Conservation (phyloP, 2,113 vertebrate species). For the Pavo muticus region DNA sequence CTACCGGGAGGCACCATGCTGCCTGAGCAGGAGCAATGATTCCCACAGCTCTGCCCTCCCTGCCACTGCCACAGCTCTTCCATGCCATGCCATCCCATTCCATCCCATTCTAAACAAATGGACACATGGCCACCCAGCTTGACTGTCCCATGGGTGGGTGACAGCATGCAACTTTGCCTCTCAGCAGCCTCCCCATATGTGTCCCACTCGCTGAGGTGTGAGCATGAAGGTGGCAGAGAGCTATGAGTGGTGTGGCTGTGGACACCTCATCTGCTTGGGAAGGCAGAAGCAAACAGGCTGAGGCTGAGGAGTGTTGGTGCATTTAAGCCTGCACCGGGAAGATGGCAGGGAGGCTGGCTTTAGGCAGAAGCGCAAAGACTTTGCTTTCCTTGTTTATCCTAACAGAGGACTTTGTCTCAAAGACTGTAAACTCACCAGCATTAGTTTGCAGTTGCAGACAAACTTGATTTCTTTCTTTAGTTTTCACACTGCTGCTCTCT, state of each 20-base stretch:
- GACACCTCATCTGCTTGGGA: conserved; percentile 55
- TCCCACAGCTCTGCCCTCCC: background rate
- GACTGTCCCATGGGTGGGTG: background rate
- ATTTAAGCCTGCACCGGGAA: conserved; percentile 42
- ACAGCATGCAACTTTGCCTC: background rate
- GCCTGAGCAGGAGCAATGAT: accelerated
- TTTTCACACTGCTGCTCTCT: background rate
- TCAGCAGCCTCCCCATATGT: background rate
- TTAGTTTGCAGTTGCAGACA: conserved; percentile 36
- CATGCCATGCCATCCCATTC: accelerated
- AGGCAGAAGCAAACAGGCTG: conserved; percentile 30
- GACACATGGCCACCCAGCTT: accelerated
- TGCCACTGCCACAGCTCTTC: background rate
- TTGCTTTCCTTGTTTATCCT: conserved; percentile 7
- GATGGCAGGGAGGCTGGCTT: conserved; percentile 58
- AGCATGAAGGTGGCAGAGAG: conserved; percentile 63
- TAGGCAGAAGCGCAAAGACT: conserved; percentile 1
- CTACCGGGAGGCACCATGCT: background rate
- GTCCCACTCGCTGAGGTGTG: conserved; percentile 39
- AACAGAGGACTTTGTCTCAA: conserved; percentile 48
- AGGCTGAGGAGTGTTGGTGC: conserved; percentile 49
- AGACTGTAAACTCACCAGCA: conserved; percentile 28
- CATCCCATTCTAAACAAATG: background rate
- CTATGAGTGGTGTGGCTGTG: conserved; percentile 49
- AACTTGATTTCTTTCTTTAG: conserved; percentile 16